Percentiles rank a stretch among this genome's conserved stretches.
Conservation (phyloP, 2,797 vertebrate genomes). For the Hozukius guyotensis region DNA sequence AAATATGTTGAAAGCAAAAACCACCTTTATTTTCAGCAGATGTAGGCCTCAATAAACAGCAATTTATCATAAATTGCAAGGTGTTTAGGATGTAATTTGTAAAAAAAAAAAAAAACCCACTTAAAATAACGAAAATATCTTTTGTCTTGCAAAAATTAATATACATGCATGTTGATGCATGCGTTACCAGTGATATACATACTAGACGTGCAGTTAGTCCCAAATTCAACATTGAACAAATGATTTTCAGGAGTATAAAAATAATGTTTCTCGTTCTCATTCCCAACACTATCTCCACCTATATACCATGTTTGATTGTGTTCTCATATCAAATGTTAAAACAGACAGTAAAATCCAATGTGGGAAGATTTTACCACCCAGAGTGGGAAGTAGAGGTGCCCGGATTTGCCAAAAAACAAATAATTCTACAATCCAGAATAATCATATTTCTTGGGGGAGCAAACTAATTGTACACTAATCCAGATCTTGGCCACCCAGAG, state of each 20-base stretch:
- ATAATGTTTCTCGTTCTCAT: neutral
- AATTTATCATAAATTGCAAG: constrained; percentile 5
- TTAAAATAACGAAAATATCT: neutral
- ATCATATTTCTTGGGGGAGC: too few relatives aligned
- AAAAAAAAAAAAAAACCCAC: neutral
- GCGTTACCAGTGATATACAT: neutral
- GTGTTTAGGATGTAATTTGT: neutral
- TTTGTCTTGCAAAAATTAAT: neutral
- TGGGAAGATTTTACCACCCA: neutral
- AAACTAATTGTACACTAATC: neutral
- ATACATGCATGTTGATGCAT: neutral
- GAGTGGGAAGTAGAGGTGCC: neutral
- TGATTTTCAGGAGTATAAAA: neutral
- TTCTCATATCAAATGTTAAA: too few relatives aligned
- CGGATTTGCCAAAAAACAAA: neutral
- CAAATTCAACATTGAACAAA: neutral
- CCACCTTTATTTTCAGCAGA: constrained; percentile 38
- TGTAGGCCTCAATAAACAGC: constrained; percentile 27
- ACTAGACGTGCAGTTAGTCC: neutral
- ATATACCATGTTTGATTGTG: neutral
- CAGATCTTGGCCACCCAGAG: too few relatives aligned
- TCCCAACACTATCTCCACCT: neutral
- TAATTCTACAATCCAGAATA: too few relatives aligned
- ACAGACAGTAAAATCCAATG: neutral
- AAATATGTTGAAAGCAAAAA: constrained; percentile 23